Evolutionary conservation across 2,888 invertebrate genomes (phyloP).

Genomic region (Phaonia tiefii): DNA sequence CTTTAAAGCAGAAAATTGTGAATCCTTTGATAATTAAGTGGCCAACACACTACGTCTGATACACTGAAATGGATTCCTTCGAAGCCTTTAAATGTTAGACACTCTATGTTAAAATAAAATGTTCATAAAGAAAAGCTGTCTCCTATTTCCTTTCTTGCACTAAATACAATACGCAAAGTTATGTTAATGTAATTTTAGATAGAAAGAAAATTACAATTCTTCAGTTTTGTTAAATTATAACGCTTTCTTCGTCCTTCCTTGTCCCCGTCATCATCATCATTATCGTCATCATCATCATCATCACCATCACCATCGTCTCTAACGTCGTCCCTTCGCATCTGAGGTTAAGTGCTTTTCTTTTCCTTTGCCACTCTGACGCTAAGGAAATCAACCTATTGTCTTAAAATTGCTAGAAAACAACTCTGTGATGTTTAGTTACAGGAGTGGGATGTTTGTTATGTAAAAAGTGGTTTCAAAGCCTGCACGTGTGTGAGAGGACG

Average conservation of each 20-base stretch:
- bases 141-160: not conserved
- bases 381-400: not conserved
- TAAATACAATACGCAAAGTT: not conserved
- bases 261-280: too few relatives aligned
- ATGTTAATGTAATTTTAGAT: constrained; percentile 19
- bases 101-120: not conserved
- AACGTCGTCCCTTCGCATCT: not conserved
- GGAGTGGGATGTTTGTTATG: constrained; percentile 3
- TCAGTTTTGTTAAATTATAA: not conserved
- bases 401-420: not conserved
- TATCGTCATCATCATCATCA: not conserved
- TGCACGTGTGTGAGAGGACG: not conserved
- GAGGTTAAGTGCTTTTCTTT: constrained; percentile 26
- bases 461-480: not conserved
- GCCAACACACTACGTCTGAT: too few relatives aligned
- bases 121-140: not conserved
- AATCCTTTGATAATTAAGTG: too few relatives aligned
- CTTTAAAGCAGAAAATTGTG: too few relatives aligned
- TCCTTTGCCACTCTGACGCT: not conserved
- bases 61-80: too few relatives aligned
- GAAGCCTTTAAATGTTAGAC: too few relatives aligned
- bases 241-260: not conserved
- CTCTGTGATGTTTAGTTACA: too few relatives aligned
- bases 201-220: not conserved
- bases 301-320: too few relatives aligned